Evolutionary conservation across 2,888 invertebrate genomes (phyloP).

Genomic region (Chloroclysta siterata): DNA sequence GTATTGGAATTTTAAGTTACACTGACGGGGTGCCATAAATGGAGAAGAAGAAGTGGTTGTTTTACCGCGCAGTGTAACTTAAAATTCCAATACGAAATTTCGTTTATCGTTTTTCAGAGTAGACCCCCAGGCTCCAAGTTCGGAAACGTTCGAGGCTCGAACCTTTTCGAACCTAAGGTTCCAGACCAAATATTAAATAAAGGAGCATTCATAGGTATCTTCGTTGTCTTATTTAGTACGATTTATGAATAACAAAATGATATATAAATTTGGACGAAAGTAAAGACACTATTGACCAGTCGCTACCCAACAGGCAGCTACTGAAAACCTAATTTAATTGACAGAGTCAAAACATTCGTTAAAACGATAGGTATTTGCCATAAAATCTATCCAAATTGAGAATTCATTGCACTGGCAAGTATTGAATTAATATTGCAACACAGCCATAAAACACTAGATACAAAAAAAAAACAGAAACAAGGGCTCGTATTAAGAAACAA

Average conservation of each 20-base stretch:
- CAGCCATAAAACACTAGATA: background rate
- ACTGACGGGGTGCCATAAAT: too few relatives aligned
- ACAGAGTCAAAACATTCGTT: background rate
- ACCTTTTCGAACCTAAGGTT: background rate
- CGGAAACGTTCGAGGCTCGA: background rate
- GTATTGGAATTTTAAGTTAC: too few relatives aligned
- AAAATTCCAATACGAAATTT: too few relatives aligned
- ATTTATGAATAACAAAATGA: background rate
- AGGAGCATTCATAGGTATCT: slow-evolving; percentile 14
- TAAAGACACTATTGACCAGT: background rate
- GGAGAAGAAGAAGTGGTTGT: too few relatives aligned
- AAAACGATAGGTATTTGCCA: background rate
- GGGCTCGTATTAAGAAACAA: too few relatives aligned
- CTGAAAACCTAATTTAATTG: background rate
- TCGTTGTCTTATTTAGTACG: background rate
- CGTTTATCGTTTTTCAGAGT: too few relatives aligned
- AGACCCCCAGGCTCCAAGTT: too few relatives aligned
- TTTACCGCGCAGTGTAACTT: too few relatives aligned
- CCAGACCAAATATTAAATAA: slow-evolving; percentile 5
- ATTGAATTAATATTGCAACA: background rate
- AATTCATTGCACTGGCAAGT: background rate
- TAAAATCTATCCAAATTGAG: background rate
- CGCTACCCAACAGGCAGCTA: background rate
- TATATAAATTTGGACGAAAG: background rate
- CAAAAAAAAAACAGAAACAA: too few relatives aligned